Base-by-base conservation (phyloP, 2,888 invertebrate species). In the Drosophila kuntzei region DNA sequence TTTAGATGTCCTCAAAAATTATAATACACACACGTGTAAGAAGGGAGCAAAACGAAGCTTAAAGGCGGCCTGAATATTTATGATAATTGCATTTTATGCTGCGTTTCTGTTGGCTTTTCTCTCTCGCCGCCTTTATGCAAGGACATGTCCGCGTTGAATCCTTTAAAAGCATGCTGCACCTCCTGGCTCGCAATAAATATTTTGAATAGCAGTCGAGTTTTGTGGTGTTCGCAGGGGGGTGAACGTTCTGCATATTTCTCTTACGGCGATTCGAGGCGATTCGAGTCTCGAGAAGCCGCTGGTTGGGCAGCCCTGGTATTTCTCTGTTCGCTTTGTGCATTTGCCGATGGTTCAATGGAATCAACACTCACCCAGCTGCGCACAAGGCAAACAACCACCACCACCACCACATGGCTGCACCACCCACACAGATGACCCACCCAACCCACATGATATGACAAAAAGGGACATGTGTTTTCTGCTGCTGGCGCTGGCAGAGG, bases 31-130 rank as follows among this genome's bases (percentile, higher is more conserved):
- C 55, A 57, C 76, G 20, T 39, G 44, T 27, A 39, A 14, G 36
- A 53, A 43, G 37, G 29, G 27, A 27, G 18, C 46, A 41, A 18
- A 64, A 37, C 58, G 43, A 25, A 39, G 50, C 63, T 69, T 27
- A 58, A 72, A 50, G 73, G 47, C 77, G 66, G 76, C 80, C 70
- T 59, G 79, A 84, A 89, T 87, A 86, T 89, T 86, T 86, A 86
- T 86, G 89, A 86, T 86, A 86, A 86, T 86, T 86, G 89, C 85
- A 86, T 89, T 86, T 86, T 70, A 81, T 81, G 87, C 89, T 76
- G 74, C 72, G 72, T 75, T 71, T 60, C 62, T 63, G 62, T 58
- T 63, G 50, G 57, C 58, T 57, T 59, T 60, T 58, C 62, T 61
- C 57, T 58, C 47, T 32, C 25, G 39, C 50, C 55, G 65, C 61